Evolutionary conservation across 2,888 invertebrate species (phyloP).

Genomic region (Lacanobia oleracea): DNA sequence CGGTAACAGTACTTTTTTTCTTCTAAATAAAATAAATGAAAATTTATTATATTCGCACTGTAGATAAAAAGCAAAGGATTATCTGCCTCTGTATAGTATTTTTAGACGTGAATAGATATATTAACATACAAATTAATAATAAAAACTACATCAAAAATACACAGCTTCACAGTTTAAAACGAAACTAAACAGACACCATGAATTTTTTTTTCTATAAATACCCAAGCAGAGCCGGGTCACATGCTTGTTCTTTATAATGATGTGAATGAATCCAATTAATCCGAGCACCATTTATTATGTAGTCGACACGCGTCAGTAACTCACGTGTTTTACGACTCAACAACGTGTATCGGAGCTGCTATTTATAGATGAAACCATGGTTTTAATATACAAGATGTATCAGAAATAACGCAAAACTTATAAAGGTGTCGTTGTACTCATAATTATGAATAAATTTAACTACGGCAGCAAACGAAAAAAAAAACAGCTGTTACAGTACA

Average conservation of each 20-base stretch:
- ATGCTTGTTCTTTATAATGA: conserved; percentile 29
- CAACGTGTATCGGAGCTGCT: conserved; percentile 20
- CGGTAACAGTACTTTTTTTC: too few relatives aligned
- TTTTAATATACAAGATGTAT: conserved; percentile 3
- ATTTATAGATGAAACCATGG: conserved; percentile 47
- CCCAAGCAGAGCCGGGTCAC: neutral
- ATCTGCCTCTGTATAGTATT: too few relatives aligned
- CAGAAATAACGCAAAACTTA: too few relatives aligned
- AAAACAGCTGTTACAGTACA: too few relatives aligned
- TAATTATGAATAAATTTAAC: too few relatives aligned
- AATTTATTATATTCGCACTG: too few relatives aligned
- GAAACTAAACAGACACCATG: neutral
- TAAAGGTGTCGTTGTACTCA: too few relatives aligned
- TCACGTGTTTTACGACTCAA: conserved; percentile 46
- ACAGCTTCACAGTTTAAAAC: neutral
- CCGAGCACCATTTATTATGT: conserved; percentile 36
- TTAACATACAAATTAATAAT: too few relatives aligned
- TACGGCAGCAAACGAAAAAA: too few relatives aligned
- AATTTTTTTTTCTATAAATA: conserved; percentile 12
- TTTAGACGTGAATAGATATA: too few relatives aligned
- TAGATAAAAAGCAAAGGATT: too few relatives aligned
- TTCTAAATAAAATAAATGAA: too few relatives aligned
- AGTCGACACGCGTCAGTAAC: conserved; percentile 35
- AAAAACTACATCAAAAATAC: neutral
- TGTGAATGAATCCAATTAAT: conserved; percentile 53